Percentiles rank a stretch among this genome's conserved stretches.
These are phyloP conservation scores for Eupithecia dodoneata DNA, from an alignment of 2,888 invertebrate species.

Conservation along the genomic window DNA sequence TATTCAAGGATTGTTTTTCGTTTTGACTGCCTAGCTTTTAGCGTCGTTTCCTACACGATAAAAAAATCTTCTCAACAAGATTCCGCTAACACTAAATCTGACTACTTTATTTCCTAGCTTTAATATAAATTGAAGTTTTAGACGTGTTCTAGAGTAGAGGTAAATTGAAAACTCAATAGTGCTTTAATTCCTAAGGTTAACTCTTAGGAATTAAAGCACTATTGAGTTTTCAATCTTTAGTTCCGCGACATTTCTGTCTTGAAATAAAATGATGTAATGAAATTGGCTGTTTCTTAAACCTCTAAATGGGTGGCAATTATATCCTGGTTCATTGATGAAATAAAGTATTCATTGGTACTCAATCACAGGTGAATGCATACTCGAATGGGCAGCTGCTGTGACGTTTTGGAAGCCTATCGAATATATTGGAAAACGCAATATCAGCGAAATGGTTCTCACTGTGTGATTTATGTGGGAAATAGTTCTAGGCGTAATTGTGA, in stretches of 20 bases:
- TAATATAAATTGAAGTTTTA: too few relatives aligned
- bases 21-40: too few relatives aligned
- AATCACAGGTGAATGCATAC: neutral
- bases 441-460: constrained; percentile 4
- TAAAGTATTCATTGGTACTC: neutral
- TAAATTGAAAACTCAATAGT: too few relatives aligned
- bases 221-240: too few relatives aligned
- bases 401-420: constrained; percentile 8
- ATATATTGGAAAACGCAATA: neutral
- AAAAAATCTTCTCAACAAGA: too few relatives aligned
- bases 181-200: too few relatives aligned
- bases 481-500: neutral
- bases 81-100: too few relatives aligned
- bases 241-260: neutral
- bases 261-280: neutral
- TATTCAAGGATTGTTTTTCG: too few relatives aligned
- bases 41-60: too few relatives aligned
- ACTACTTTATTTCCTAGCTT: too few relatives aligned
- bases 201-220: neutral
- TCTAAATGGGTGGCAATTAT: neutral
- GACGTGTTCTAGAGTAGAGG: neutral
- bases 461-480: neutral
- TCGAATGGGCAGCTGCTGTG: neutral
- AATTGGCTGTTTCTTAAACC: neutral
- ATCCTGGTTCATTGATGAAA: neutral